Evolutionary conservation across 2,113 vertebrate species (phyloP).

Genomic region (Paramormyrops kingsleyae): DNA sequence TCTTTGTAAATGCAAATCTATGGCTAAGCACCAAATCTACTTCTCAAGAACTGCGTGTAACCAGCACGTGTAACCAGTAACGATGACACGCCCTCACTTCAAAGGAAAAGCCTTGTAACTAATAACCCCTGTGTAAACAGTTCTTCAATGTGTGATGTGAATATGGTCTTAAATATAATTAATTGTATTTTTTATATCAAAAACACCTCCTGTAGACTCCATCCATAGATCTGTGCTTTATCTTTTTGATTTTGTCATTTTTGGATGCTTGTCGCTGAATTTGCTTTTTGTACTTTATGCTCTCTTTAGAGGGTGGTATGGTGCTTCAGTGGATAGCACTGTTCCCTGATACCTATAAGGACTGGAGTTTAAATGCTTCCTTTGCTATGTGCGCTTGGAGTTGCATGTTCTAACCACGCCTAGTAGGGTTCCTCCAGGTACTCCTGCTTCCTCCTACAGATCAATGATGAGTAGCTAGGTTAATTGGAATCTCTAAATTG

Average conservation of each 20-base stretch:
- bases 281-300: neutral
- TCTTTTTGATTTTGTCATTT: neutral
- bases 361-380: neutral
- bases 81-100: neutral
- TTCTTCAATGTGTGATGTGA: neutral
- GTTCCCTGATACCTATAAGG: neutral
- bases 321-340: neutral
- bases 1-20: neutral
- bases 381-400: neutral
- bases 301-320: neutral
- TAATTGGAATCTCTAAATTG: neutral
- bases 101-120: neutral
- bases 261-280: neutral
- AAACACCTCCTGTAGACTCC: neutral
- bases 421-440: neutral
- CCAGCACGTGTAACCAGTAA: no score
- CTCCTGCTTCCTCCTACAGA: neutral
- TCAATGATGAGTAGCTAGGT: neutral
- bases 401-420: neutral
- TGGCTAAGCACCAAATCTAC: neutral
- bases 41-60: neutral
- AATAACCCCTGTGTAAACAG: neutral
- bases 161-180: neutral
- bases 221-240: neutral
- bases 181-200: neutral